Base-by-base conservation (phyloP, 2,888 invertebrate genomes). In the Drosophila monieri region DNA sequence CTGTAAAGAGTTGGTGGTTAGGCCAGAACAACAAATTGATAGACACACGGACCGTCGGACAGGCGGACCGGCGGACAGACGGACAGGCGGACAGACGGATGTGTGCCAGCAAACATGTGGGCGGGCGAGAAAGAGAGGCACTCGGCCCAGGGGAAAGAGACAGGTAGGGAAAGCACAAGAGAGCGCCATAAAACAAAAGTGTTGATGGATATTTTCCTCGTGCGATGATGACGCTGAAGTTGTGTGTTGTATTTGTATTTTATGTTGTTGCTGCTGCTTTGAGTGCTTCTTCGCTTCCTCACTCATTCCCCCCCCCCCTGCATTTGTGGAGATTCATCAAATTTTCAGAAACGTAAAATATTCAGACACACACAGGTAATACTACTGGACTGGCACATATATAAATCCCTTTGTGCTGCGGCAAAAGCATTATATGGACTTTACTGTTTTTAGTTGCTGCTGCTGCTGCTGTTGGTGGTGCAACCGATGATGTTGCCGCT, bases 191-290 rank as follows among this genome's bases (percentile, higher is more conserved):
- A 85, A 88, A 85, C 77, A 85, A 78, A 80, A 88, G 88, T 86
- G 87, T 89, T 88, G 87, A 88, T 81, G 86, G 87, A 88, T 76
- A 88, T 81, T 88, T 86, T 88, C 89, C 87, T 86, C 62, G 75
- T 88, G 88, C 69, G 41, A 53, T 72, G 83, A 87, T 75, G 84
- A 86, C 78, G 80, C 58, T 77, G 76, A 80, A 80, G 80, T 86
- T 68, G 65, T 59, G 46, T 30, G 62, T 14, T 35, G 35, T n/a
- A n/a, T n/a, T n/a, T 35, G 35, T 35, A n/a, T n/a, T n/a, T 35
- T n/a, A n/a, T 35, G 35, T n/a, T 41, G 39, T 15, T 39, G 73
- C 6, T 64, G 32, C 54, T 49, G 73, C 39, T 70, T 74, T 77
- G 70, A 77, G 84, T 80, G 80, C 80, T 65, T 43, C 52, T 64